A percentile compares a stretch with the other conserved stretches of the same genome.
These are phyloP conservation scores for Chymomyza amoena DNA, from an alignment of 2,888 invertebrate species.

Conservation along the genomic window DNA sequence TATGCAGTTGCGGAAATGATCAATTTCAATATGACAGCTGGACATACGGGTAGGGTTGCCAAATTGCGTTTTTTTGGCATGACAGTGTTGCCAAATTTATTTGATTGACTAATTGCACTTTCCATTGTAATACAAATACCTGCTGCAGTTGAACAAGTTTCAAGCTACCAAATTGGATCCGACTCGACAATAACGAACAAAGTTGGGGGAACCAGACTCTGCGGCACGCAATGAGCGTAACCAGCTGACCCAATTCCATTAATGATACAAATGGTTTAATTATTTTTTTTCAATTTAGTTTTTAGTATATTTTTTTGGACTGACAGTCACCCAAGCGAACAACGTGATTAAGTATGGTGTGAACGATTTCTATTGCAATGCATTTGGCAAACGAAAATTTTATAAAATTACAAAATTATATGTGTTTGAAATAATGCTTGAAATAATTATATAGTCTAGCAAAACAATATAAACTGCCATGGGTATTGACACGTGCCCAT, in stretches of 20 bases:
- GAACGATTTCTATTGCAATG: constrained; percentile 14
- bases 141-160: neutral
- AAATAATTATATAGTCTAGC: neutral
- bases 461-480: too few relatives aligned
- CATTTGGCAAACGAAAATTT: constrained; percentile 34
- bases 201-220: constrained; percentile 44
- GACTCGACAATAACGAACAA: constrained; percentile 32
- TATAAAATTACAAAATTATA: constrained; percentile 2
- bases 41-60: neutral
- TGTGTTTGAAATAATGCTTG: neutral
- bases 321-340: constrained; percentile 4
- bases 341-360: neutral
- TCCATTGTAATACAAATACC: neutral
- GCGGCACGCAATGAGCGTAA: constrained; percentile 66
- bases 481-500: constrained; percentile 13
- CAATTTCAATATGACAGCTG: neutral
- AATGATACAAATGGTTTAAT: constrained; percentile 66
- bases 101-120: neutral
- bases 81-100: neutral
- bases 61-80: neutral
- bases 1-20: neutral
- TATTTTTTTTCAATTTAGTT: constrained; percentile 40
- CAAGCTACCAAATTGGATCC: constrained; percentile 42
- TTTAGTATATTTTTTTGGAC: constrained; percentile 1
- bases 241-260: constrained; percentile 65